These are phyloP conservation scores for Aradophagus sp. DNA, from an alignment of 1,140 invertebrate genomes.

Conservation along the genomic window DNA sequence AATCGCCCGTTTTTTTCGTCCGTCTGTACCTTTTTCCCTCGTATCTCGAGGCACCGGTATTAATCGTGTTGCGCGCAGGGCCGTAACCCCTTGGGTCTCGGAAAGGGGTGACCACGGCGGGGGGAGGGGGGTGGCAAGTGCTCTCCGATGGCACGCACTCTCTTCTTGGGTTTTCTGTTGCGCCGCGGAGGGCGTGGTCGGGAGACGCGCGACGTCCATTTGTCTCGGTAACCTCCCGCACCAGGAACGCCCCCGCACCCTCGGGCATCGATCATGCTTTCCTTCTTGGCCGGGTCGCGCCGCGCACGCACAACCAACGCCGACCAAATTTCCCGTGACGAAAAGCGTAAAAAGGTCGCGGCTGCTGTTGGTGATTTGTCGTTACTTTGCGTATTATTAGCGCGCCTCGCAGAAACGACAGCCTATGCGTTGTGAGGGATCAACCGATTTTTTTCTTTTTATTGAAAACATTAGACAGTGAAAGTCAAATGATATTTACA, in stretches of 20 bases:
- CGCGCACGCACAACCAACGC: conserved; percentile 8
- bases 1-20: conserved; percentile 9
- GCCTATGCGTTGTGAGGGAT: too few species aligned
- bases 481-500: too few species aligned
- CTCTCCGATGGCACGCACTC: conserved; percentile 50
- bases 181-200: conserved; percentile 71
- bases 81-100: conserved; percentile 42
- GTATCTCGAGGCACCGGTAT: conserved; percentile 38
- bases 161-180: conserved; percentile 62
- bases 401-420: conserved; percentile 6
- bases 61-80: conserved; percentile 48
- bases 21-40: conserved; percentile 41
- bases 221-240: conserved; percentile 75
- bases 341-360: conserved; percentile 56
- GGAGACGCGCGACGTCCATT: conserved; percentile 76
- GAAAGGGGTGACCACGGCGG: too few species aligned
- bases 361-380: conserved; percentile 55
- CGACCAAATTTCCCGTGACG: conserved; percentile 57
- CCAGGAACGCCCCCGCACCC: conserved; percentile 75
- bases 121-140: too few species aligned
- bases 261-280: conserved; percentile 76
- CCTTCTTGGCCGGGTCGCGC: conserved; percentile 59
- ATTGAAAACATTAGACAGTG: too few species aligned
- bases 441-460: too few species aligned
- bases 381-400: conserved; percentile 50